A percentile compares a stretch with the other conserved stretches of the same genome.
phyloP scores from a whole-genome alignment of 2,797 vertebrate species.

The Dipus sagitta region DNA sequence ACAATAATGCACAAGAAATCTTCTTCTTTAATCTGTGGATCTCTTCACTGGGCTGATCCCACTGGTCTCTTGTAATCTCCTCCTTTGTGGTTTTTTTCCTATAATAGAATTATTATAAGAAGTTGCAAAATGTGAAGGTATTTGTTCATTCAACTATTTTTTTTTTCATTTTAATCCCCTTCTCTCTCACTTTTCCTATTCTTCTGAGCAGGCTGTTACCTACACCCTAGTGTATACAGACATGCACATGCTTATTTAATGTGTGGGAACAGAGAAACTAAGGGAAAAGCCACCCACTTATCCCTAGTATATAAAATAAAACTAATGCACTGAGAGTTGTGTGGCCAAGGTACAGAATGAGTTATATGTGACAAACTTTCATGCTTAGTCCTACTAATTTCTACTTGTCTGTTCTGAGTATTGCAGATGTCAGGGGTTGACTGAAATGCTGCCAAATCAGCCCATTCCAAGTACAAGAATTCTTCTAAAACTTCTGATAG shows the following conservation, averaged over 20 bases:
- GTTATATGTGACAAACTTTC: neutral
- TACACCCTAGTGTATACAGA: neutral
- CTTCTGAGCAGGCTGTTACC: neutral
- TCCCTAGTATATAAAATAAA: neutral
- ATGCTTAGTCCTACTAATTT: no score
- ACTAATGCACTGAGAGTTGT: neutral
- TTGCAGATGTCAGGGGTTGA: neutral
- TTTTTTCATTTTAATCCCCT: neutral
- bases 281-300: neutral
- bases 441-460: neutral
- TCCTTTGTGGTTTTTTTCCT: neutral
- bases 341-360: neutral
- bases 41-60: neutral
- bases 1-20: neutral
- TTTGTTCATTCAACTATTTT: neutral
- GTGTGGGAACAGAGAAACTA: neutral
- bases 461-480: neutral
- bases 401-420: neutral
- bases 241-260: neutral
- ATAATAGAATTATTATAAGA: neutral
- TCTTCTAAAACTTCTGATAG: neutral
- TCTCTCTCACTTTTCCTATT: neutral
- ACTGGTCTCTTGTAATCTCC: neutral
- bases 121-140: neutral
- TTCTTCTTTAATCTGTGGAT: neutral